phyloP scores from a whole-genome alignment of 2,113 vertebrate genomes.

The Dicentrarchus labrax region DNA sequence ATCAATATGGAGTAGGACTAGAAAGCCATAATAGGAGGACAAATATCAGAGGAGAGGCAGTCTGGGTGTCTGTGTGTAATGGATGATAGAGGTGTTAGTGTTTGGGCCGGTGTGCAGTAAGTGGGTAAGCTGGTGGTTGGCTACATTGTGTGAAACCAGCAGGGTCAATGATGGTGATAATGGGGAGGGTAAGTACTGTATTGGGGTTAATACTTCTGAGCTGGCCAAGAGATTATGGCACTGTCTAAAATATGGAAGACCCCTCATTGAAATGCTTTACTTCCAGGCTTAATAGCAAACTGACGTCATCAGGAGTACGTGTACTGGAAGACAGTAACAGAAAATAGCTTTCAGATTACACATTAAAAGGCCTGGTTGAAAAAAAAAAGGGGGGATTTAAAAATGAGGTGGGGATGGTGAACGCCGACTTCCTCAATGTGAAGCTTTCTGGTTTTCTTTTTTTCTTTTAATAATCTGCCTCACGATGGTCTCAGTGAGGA shows the following conservation, averaged over 20 bases:
- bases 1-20: conserved; percentile 55
- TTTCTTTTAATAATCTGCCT: background rate
- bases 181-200: conserved; percentile 68
- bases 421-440: background rate
- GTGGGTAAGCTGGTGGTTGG: conserved; percentile 58
- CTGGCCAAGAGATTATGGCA: conserved; percentile 68
- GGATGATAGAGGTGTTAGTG: conserved; percentile 68
- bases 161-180: conserved; percentile 69
- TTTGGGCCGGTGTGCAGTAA: conserved; percentile 48
- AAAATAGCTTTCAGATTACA: background rate
- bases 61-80: conserved; percentile 56
- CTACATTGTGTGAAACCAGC: conserved; percentile 59
- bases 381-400: background rate
- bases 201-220: conserved; percentile 78
- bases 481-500: background rate
- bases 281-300: conserved; percentile 7
- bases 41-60: conserved; percentile 67
- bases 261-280: conserved; percentile 25
- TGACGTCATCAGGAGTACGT: background rate
- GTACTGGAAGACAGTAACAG: background rate
- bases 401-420: background rate
- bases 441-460: background rate
- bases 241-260: conserved; percentile 59
- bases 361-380: background rate
- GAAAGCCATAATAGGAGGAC: conserved; percentile 68